Percentiles rank a stretch among this genome's conserved stretches.
phyloP scores from a whole-genome alignment of 2,888 invertebrate genomes.

The Eugnorisma glareosa region DNA sequence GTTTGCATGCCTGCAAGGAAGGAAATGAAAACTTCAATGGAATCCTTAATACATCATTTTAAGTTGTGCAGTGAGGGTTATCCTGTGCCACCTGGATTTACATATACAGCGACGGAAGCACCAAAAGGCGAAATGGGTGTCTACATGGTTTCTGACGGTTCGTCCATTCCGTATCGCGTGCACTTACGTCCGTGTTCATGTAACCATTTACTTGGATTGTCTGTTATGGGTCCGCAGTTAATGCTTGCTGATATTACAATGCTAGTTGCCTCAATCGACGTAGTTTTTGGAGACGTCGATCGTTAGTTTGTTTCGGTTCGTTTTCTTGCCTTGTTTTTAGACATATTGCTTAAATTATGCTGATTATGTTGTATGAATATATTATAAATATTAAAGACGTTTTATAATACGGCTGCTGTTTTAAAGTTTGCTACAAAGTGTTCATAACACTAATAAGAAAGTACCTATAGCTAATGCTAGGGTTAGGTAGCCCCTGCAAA shows the following conservation, averaged over 20 bases:
- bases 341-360: background rate
- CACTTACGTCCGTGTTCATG: conserved; percentile 91
- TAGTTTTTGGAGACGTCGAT: conserved; percentile 92
- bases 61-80: conserved; percentile 96
- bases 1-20: conserved; percentile 93
- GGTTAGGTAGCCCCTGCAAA: background rate
- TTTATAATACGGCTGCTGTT: background rate
- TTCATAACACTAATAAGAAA: background rate
- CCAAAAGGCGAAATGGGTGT: conserved; percentile 97
- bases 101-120: conserved; percentile 95
- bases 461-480: background rate
- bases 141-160: conserved; percentile 96
- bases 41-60: conserved; percentile 97
- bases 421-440: background rate
- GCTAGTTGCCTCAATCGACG: conserved; percentile 93
- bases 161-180: conserved; percentile 93
- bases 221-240: conserved; percentile 91
- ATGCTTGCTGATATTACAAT: conserved; percentile 95
- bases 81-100: conserved; percentile 95
- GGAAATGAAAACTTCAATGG: conserved; percentile 97
- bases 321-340: background rate
- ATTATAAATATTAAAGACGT: background rate
- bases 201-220: conserved; percentile 92
- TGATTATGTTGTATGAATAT: background rate
- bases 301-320: conserved; percentile 78